Conservation (phyloP, 1,140 invertebrate genomes). For the Ericerus pela region DNA sequence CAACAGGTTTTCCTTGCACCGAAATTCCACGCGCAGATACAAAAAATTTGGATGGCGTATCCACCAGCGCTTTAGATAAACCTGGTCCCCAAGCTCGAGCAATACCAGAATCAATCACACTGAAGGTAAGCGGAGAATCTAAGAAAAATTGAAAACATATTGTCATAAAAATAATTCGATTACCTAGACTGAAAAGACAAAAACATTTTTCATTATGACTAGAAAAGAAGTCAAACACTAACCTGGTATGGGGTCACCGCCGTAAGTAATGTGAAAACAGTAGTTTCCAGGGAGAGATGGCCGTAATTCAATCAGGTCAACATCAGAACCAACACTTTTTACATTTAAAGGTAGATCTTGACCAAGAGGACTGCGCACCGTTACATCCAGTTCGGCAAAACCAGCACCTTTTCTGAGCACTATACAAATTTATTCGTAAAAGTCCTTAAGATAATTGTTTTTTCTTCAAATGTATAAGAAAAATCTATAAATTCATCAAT, state of each 20-base stretch:
- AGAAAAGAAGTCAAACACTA: not conserved
- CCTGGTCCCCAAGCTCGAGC: constrained; percentile 47
- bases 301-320: constrained; percentile 64
- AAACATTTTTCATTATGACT: not conserved
- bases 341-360: constrained; percentile 70
- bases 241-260: constrained; percentile 43
- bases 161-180: no score
- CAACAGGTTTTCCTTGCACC: constrained; percentile 18
- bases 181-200: not conserved
- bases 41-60: constrained; percentile 27
- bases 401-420: constrained; percentile 78
- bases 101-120: constrained; percentile 44
- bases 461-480: no score
- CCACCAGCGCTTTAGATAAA: constrained; percentile 39
- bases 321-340: constrained; percentile 52
- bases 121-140: constrained; percentile 41
- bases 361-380: constrained; percentile 75
- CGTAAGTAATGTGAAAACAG: constrained; percentile 74
- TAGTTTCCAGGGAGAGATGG: constrained; percentile 80
- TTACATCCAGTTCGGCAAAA: constrained; percentile 74
- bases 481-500: no score
- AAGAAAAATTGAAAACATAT: constrained; percentile 24
- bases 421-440: constrained; percentile 29
- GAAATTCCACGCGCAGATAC: constrained; percentile 12
- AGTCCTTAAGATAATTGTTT: not conserved